A percentile compares a stretch with the other conserved stretches of the same genome.
Evolutionary conservation across 2,888 invertebrate genomes (phyloP).

Genomic region (Ectemnius lituratus): DNA sequence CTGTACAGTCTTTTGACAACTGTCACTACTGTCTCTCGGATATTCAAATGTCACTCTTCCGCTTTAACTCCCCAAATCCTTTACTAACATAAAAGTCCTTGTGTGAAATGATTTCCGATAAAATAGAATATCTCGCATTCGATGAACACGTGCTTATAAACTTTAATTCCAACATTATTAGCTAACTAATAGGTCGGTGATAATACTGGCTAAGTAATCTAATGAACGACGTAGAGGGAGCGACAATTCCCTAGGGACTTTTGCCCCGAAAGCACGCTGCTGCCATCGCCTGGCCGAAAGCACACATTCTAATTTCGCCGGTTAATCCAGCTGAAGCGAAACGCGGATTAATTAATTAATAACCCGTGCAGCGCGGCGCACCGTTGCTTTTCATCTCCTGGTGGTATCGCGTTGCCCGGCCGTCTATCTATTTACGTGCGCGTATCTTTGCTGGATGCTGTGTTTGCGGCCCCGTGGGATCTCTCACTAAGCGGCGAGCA

Average conservation of each 20-base stretch:
- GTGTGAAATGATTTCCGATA: too few relatives aligned
- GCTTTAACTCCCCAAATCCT: too few relatives aligned
- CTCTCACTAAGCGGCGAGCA: background rate
- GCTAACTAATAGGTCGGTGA: slow-evolving; percentile 10
- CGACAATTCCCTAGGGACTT: background rate
- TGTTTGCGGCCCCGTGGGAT: background rate
- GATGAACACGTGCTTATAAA: too few relatives aligned
- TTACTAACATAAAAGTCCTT: too few relatives aligned
- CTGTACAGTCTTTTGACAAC: too few relatives aligned
- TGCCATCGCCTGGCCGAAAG: background rate
- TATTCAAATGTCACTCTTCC: too few relatives aligned
- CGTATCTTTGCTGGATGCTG: background rate
- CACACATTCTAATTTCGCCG: slow-evolving; percentile 64
- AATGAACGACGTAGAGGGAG: too few relatives aligned
- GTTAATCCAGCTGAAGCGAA: slow-evolving; percentile 43
- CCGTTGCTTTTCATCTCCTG: slow-evolving; percentile 20
- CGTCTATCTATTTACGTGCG: background rate
- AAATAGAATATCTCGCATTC: too few relatives aligned
- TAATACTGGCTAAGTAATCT: slow-evolving; percentile 23
- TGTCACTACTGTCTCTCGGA: too few relatives aligned
- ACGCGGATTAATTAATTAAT: slow-evolving; percentile 67
- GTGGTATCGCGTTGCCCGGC: background rate
- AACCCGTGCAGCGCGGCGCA: slow-evolving; percentile 40
- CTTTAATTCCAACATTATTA: too few relatives aligned
- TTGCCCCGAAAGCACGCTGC: slow-evolving; percentile 4